Conservation (phyloP, 2,888 invertebrate species). For the Philonicus albiceps region DNA sequence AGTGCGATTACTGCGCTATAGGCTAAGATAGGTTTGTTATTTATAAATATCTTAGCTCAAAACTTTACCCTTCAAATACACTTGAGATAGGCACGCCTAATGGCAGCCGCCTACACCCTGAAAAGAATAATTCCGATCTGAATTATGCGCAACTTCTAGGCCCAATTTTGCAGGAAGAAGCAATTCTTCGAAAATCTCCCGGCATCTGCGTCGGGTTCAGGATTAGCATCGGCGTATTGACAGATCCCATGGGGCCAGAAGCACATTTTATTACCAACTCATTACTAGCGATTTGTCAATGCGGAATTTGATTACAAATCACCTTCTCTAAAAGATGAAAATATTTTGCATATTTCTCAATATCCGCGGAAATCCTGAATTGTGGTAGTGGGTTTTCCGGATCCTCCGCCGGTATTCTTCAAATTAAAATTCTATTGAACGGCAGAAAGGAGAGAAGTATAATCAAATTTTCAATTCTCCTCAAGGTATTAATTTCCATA, state of each 20-base stretch:
- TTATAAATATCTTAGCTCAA: not conserved
- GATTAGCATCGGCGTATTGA: not conserved
- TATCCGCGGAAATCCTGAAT: constrained; percentile 12
- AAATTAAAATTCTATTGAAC: constrained; percentile 34
- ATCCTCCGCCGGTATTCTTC: not conserved
- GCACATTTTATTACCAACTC: constrained; percentile 23
- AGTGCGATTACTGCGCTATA: too few relatives aligned
- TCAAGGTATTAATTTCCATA: constrained; percentile 39
- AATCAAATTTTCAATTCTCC: constrained; percentile 33
- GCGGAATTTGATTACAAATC: constrained; percentile 34
- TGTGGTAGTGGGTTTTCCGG: not conserved
- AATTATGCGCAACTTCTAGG: not conserved
- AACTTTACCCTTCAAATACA: not conserved
- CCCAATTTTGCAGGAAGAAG: not conserved
- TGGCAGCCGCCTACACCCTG: not conserved
- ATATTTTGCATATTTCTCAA: constrained; percentile 18
- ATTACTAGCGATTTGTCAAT: constrained; percentile 23
- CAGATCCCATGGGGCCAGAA: not conserved
- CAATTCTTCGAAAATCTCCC: not conserved
- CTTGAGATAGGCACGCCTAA: not conserved
- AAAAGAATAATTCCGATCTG: not conserved
- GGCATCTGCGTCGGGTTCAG: not conserved
- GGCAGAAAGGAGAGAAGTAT: constrained; percentile 3
- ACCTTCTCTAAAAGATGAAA: constrained; percentile 20
- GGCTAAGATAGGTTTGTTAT: not conserved